Evolutionary conservation across 2,888 invertebrate species (phyloP).

Genomic region (Phaedon cochleariae): DNA sequence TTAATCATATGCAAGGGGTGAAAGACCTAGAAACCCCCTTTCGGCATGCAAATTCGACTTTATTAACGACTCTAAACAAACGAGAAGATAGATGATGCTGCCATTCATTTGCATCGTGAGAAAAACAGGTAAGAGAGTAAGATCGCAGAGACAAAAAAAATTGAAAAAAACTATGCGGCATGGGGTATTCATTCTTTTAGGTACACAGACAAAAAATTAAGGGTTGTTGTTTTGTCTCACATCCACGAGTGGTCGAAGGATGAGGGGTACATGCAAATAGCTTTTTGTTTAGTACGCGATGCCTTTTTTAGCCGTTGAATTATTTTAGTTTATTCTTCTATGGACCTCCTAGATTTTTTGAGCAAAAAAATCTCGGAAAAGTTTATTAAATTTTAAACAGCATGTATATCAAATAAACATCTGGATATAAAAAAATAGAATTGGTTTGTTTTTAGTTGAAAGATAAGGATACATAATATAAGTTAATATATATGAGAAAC

Average conservation of each 20-base stretch:
- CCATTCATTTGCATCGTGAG: slow-evolving; percentile 38
- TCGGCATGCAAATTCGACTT: slow-evolving; percentile 33
- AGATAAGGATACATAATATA: no score
- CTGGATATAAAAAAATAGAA: no score
- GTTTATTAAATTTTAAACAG: no score
- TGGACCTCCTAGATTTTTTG: no score
- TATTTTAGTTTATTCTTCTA: slow-evolving; percentile 23
- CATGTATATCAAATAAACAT: no score
- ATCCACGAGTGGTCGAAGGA: slow-evolving; percentile 31
- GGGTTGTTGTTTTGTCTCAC: slow-evolving; percentile 39
- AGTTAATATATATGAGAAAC: no score
- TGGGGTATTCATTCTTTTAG: slow-evolving; percentile 27
- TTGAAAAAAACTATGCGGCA: slow-evolving; percentile 34
- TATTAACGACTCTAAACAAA: slow-evolving; percentile 43
- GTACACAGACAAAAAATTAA: slow-evolving; percentile 35
- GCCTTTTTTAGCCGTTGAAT: slow-evolving; percentile 27
- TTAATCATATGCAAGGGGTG: slow-evolving; percentile 19
- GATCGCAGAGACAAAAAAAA: slow-evolving; percentile 24
- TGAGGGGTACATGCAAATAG: slow-evolving; percentile 37
- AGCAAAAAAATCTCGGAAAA: no score
- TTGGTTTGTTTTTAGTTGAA: no score
- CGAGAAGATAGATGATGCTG: slow-evolving; percentile 39
- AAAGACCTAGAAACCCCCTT: slow-evolving; percentile 21
- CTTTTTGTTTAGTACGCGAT: slow-evolving; percentile 27
- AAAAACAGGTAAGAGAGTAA: slow-evolving; percentile 33